Evolutionary conservation across 2,888 invertebrate species (phyloP).

Genomic region (Cheilosia pagana): DNA sequence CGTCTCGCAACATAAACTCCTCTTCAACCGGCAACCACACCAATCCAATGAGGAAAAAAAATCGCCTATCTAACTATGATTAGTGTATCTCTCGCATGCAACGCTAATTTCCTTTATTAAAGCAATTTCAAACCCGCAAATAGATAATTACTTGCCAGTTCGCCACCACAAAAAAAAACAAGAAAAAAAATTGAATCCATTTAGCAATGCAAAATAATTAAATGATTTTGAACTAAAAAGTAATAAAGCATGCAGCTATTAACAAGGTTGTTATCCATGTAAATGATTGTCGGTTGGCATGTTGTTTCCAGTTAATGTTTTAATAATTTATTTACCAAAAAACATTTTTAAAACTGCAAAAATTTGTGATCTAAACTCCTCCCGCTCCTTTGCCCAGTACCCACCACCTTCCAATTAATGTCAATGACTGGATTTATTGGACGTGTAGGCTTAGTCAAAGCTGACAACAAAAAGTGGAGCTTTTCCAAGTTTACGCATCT

Average conservation of each 20-base stretch:
- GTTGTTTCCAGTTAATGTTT: constrained; percentile 8
- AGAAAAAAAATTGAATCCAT: background rate
- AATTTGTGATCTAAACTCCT: background rate
- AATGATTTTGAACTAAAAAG: constrained; percentile 8
- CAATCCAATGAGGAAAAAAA: background rate
- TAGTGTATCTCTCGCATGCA: constrained; percentile 5
- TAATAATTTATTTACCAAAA: background rate
- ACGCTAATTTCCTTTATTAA: constrained; percentile 37
- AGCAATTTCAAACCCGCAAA: constrained; percentile 24
- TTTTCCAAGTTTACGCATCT: constrained; percentile 1
- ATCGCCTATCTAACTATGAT: background rate
- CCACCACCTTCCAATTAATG: constrained; percentile 23
- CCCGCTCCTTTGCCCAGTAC: too few species aligned
- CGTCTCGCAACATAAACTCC: constrained; percentile 13
- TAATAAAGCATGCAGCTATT: constrained; percentile 17
- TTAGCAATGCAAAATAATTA: constrained; percentile 10
- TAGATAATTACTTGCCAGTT: constrained; percentile 20
- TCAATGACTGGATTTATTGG: constrained; percentile 35
- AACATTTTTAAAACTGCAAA: background rate
- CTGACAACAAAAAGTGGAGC: background rate
- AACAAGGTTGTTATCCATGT: constrained; percentile 40
- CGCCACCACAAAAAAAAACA: background rate
- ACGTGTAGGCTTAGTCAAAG: constrained; percentile 13
- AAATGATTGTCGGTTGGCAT: constrained; percentile 47
- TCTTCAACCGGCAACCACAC: background rate